Base-by-base conservation (phyloP, 2,888 invertebrate genomes). In the Corythucha ciliata region DNA sequence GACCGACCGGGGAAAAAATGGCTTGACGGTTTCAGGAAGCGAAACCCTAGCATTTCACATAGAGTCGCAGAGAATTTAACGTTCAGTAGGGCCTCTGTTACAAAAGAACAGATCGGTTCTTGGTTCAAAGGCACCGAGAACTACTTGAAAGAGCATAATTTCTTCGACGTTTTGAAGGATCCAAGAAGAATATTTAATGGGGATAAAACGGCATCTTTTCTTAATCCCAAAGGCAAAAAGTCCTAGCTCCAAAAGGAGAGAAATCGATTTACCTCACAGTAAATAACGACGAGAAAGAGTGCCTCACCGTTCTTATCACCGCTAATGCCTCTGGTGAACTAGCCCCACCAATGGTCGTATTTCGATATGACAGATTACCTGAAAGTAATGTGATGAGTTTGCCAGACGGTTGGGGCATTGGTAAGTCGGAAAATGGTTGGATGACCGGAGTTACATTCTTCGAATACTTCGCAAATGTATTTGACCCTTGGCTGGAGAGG, bases 171-270 rank as follows among this genome's bases (percentile, higher is more conserved):
- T 39, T 49, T 63, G 32, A 33, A 54, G 26, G 58, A 66, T 53
- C 62, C 63, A 18, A 40, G 45, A 7, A 50, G 64, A 27, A 58
- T 66, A 47, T 67, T 63, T 47, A 67, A 67, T 57, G 57, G 57
- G 14, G 68, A 68, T 57, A 67, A 69, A 54, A 63, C 63, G 20
- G 65, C 63, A 2, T 67, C 68, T 56, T 67, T 41, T n/a, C 14
- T 41, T 2, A 41, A 41, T 25, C 41, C 41, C 10, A 41, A 41
- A 41, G 41, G 41, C 10, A 25, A 7, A 32, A 25, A 8, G 45
- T 45, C 8, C 20, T 45, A 14, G 45, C 45, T 2, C 20, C 6
- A 7, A 45, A 14, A 14, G 45, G 45, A 2, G 27, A 53, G 57
- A 59, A 59, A 59, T 22, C 60, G 61, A 16, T 60, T 27, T 56